These are phyloP conservation scores for Phylloscopus trochilus DNA, from an alignment of 2,113 vertebrate genomes.

Conservation along the genomic window DNA sequence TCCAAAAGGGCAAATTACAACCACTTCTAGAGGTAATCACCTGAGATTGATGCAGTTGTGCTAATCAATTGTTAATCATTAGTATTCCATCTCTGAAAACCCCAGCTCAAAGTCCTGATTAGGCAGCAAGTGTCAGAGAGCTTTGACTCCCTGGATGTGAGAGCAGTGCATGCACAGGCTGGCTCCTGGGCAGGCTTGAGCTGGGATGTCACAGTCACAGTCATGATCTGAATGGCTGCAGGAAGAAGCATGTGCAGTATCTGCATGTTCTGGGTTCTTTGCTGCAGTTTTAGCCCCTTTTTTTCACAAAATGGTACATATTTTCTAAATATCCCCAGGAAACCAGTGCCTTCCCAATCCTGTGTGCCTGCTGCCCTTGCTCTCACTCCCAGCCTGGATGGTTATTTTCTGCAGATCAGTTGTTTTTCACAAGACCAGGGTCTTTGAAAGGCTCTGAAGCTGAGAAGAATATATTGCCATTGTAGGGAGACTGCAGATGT, in stretches of 20 bases:
- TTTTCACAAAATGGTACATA: not conserved
- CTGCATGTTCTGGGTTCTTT: not conserved
- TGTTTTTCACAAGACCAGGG: not conserved
- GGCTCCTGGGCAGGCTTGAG: not conserved
- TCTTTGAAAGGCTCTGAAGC: not conserved
- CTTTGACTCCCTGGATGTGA: not conserved
- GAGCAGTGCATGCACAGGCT: fast-evolving
- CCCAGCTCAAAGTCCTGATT: not conserved
- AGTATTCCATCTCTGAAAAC: not conserved
- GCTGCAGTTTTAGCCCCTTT: not conserved
- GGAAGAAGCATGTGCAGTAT: fast-evolving
- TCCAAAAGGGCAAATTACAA: conserved; percentile 7
- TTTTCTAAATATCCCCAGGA: not conserved
- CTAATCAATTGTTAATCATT: conserved; percentile 41
- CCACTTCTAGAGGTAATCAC: conserved; percentile 25
- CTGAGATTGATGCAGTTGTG: not conserved
- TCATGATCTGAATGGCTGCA: not conserved
- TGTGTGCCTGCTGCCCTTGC: fast-evolving
- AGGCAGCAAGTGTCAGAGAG: not conserved
- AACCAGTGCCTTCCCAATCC: not conserved
- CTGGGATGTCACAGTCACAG: not conserved
- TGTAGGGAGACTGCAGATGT: not conserved
- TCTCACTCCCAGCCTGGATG: not conserved
- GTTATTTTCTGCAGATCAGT: not conserved
- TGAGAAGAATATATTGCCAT: not conserved